These are phyloP conservation scores for Bujurquina vittata DNA, from an alignment of 2,113 vertebrate genomes.

Conservation along the genomic window DNA sequence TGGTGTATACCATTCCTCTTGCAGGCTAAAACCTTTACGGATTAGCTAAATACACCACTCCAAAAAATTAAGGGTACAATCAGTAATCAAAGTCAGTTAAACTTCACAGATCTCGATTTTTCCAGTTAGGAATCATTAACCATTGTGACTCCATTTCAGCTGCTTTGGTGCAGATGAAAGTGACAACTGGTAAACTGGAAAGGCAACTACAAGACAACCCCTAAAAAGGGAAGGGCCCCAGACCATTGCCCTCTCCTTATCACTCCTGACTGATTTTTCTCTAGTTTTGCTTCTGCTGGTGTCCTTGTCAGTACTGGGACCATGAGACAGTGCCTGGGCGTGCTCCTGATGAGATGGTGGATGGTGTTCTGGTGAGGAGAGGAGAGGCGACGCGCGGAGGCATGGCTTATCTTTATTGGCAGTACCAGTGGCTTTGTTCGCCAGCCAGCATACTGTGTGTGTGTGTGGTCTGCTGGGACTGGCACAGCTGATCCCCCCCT, in stretches of 20 bases:
- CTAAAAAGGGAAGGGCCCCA: no score
- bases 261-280: no score
- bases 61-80: not conserved
- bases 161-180: not conserved
- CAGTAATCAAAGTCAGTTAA: not conserved
- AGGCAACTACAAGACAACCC: not conserved
- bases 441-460: constrained; percentile 51
- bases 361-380: constrained; percentile 6
- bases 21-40: not conserved
- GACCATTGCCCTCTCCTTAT: no score
- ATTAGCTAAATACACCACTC: not conserved
- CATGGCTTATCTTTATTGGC: constrained; percentile 64
- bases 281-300: not conserved
- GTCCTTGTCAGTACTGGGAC: not conserved
- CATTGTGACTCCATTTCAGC: not conserved
- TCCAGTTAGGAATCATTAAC: not conserved
- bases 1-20: not conserved
- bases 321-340: not conserved
- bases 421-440: constrained; percentile 74
- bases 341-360: not conserved
- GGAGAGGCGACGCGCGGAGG: constrained; percentile 43
- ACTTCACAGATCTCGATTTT: not conserved
- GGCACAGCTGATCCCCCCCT: constrained; percentile 80
- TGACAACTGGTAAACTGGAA: not conserved
- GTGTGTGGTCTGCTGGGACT: constrained; percentile 77